These are phyloP conservation scores for Dromiciops gliroides DNA, from an alignment of 2,113 vertebrate genomes.

Conservation along the genomic window DNA sequence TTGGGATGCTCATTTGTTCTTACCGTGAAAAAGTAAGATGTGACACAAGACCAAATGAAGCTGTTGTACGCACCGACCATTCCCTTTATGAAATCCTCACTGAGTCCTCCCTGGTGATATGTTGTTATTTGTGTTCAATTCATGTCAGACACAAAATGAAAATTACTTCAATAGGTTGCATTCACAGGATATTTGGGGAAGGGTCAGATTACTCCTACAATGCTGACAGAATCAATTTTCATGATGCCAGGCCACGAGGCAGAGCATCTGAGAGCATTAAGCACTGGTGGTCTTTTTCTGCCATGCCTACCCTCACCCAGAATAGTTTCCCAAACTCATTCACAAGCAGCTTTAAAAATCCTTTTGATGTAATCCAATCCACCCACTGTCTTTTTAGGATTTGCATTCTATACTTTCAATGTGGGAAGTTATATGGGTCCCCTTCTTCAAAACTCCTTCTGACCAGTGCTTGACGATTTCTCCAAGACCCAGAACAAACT, in stretches of 20 bases:
- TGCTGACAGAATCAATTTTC: background rate
- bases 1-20: constrained; percentile 11
- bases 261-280: background rate
- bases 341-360: background rate
- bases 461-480: background rate
- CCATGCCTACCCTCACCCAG: background rate
- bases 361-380: background rate
- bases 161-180: background rate
- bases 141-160: background rate
- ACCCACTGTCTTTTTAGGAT: background rate
- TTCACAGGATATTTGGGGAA: background rate
- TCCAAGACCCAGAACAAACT: background rate
- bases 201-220: background rate
- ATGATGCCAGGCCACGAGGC: background rate
- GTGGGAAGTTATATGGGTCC: background rate
- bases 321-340: background rate
- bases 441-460: background rate
- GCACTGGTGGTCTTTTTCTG: background rate
- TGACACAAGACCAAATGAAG: background rate
- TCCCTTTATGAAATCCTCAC: background rate
- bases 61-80: constrained; percentile 25
- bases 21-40: background rate
- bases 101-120: background rate
- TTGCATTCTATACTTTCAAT: background rate
- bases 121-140: constrained; percentile 7